A percentile compares a stretch with the other conserved stretches of the same genome.
These are phyloP conservation scores for Leucozona laternaria DNA, from an alignment of 2,888 invertebrate species.

Conservation along the genomic window DNA sequence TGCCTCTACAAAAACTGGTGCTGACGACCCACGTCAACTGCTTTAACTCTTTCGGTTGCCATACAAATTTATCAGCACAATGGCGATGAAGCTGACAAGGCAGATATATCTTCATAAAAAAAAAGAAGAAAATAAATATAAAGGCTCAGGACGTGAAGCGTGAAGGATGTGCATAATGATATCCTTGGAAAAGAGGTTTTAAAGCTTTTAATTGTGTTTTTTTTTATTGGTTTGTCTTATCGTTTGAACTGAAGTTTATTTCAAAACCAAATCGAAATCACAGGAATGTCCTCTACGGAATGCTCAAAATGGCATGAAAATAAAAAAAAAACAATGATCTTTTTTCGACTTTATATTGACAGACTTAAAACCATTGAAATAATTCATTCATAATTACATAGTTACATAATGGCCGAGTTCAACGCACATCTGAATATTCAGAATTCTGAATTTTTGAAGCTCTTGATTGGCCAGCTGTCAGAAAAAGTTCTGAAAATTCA, in stretches of 20 bases:
- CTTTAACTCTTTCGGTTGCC: constrained; percentile 58
- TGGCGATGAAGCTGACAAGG: constrained; percentile 42
- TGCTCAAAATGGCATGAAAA: too few relatives aligned
- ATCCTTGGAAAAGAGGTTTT: constrained; percentile 41
- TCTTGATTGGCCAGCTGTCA: too few relatives aligned
- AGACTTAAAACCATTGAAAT: too few relatives aligned
- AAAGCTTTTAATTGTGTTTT: constrained; percentile 54
- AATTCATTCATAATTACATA: too few relatives aligned
- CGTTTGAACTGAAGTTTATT: background rate
- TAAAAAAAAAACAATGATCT: too few relatives aligned
- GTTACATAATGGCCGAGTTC: too few relatives aligned
- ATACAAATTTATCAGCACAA: constrained; percentile 53
- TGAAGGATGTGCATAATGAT: constrained; percentile 45
- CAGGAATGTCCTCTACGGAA: too few relatives aligned
- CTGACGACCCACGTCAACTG: constrained; percentile 55
- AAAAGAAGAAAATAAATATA: constrained; percentile 11
- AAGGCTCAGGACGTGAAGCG: constrained; percentile 31
- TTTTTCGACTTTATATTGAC: too few relatives aligned
- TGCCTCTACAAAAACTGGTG: background rate
- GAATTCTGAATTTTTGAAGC: too few relatives aligned
- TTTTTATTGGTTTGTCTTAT: background rate
- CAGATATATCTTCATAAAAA: constrained; percentile 38
- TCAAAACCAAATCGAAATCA: background rate
- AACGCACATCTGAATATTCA: too few relatives aligned
- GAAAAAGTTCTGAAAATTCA: too few relatives aligned